A percentile compares a stretch with the other conserved stretches of the same genome.
Evolutionary conservation across 2,797 vertebrate species (phyloP).

Genomic region (Pristis pectinata): DNA sequence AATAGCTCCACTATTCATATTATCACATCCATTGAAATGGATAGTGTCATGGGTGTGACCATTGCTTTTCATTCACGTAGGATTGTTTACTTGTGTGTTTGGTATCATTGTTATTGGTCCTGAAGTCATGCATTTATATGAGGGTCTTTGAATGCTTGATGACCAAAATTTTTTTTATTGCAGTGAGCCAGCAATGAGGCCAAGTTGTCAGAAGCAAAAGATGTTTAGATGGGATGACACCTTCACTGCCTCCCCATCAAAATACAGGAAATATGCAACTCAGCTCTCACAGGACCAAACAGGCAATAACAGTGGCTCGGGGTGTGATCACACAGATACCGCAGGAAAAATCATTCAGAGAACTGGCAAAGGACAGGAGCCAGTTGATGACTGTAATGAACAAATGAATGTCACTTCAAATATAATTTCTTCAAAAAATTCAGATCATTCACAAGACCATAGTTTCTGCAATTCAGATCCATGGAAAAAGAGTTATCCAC

Average conservation of each 20-base stretch:
- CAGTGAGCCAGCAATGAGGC: not conserved
- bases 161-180: not conserved
- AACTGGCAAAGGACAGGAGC: not conserved
- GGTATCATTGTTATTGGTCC: not conserved
- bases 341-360: not conserved
- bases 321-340: not conserved
- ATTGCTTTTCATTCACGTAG: not conserved
- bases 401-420: slow-evolving; percentile 14
- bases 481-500: not conserved
- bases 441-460: not conserved
- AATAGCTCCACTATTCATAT: not conserved
- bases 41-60: not conserved
- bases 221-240: not conserved
- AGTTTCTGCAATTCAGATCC: not conserved
- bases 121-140: not conserved
- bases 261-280: not conserved
- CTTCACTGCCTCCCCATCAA: not conserved
- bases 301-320: not conserved
- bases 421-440: not conserved
- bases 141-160: not conserved
- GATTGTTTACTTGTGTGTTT: not conserved
- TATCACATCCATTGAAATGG: not conserved
- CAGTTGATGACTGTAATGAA: not conserved
- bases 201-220: not conserved
- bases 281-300: not conserved